A percentile compares a stretch with the other conserved stretches of the same genome.
Conservation (phyloP, 2,797 vertebrate species). For the Chromis chromis region DNA sequence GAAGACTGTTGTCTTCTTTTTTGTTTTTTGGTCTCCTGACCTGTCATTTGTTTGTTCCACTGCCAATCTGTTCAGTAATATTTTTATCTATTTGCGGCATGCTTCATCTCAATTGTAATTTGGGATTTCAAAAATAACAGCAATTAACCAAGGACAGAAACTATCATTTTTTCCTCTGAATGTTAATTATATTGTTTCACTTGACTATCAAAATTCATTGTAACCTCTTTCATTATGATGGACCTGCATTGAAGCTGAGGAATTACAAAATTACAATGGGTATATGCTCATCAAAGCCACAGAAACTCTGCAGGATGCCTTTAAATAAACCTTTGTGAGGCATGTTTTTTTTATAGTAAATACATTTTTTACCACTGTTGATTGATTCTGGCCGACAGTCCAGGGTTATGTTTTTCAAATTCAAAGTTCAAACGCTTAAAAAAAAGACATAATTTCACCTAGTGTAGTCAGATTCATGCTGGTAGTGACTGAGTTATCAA, state of each 20-base stretch:
- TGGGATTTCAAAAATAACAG: background rate
- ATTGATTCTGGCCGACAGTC: background rate
- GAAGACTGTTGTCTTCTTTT: background rate
- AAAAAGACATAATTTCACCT: background rate
- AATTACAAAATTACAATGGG: background rate
- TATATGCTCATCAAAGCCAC: background rate
- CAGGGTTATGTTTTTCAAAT: background rate
- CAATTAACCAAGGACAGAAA: background rate
- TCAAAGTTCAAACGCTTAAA: background rate
- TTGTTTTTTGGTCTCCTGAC: background rate
- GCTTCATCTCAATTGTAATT: background rate
- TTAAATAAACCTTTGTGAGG: background rate
- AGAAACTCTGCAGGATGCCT: background rate
- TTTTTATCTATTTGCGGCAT: background rate
- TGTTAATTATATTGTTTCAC: background rate
- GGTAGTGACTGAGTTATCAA: background rate
- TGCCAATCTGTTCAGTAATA: conserved; percentile 16
- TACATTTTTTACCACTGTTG: background rate
- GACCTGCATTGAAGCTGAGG: background rate
- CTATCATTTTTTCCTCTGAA: no score
- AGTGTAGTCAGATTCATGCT: background rate
- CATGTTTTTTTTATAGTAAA: background rate
- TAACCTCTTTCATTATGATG: background rate
- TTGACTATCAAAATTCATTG: background rate
- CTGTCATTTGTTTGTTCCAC: background rate